Evolutionary conservation across 2,888 invertebrate genomes (phyloP), one percentile per base, ranked within the genome.

Genomic region (Acrocyrtus sp.): DNA sequence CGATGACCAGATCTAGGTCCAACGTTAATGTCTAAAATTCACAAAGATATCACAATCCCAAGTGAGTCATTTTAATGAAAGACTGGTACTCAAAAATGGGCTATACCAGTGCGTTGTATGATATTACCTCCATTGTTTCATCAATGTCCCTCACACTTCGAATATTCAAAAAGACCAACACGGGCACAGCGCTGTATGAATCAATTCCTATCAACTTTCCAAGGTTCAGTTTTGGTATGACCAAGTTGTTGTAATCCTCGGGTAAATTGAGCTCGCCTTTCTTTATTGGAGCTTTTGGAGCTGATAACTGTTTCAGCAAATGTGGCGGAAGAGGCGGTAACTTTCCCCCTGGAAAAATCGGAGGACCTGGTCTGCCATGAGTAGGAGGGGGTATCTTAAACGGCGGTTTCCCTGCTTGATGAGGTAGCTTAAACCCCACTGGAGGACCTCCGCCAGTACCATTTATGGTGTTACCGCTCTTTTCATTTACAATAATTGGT

Each of bases 201-300:
- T 70, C 62, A 34, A 76, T 57, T 1, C 76, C 76, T n/a, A 76
- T 69, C 15, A 73, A 27, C 51, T 73, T 68, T 27, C 77, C 77
- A 15, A 75, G 24, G 26, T 75, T 75, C 4, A 77, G 56, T 60
- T 77, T 77, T 26, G 77, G 77, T 17, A 77, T 77, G 17, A 75
- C 77, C 27, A 77, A 58, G 47, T 75, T 75, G 56, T 77, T 77
- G 34, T 77, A 77, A 48, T 72, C 73, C 19, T 72, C 75, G 6
- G 77, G 77, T 8, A 77, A 56, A 45, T 75, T 69, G 0, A 77
- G 41, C 29, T 75, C 73, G 3, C 77, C 77, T 48, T 72, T 72
- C 50, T 68, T 72, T 15, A 72, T 48, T 10, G 66, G 61, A 26
- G 65, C 45, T 41, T 54, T 53, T 1, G 70, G 61, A 26, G 58